Conservation (phyloP, 1,140 invertebrate genomes). For the Drosophila leontia region DNA sequence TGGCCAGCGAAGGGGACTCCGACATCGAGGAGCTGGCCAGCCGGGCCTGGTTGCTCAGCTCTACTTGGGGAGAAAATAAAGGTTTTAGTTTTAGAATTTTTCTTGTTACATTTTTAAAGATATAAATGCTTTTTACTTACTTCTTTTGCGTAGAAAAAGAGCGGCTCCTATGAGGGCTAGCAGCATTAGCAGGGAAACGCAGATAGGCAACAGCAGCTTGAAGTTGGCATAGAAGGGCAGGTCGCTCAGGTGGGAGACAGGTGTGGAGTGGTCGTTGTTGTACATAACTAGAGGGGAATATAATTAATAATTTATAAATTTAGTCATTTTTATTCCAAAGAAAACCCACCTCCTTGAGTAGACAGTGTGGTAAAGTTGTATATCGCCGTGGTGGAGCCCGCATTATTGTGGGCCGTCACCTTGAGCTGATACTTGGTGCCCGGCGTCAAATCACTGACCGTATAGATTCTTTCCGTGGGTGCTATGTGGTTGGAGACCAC, state of each 20-base stretch:
- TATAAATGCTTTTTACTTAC: conserved; percentile 85
- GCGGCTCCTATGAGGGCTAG: conserved; percentile 87
- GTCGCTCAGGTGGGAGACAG: conserved; percentile 87
- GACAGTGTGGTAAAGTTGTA: conserved; percentile 94
- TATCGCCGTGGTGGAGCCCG: conserved; percentile 93
- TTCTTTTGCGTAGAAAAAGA: conserved; percentile 88
- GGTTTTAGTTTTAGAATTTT: background rate
- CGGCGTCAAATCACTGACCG: conserved; percentile 91
- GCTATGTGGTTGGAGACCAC: conserved; percentile 91
- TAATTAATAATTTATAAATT: background rate
- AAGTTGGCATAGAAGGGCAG: conserved; percentile 90
- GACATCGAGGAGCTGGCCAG: conserved; percentile 83
- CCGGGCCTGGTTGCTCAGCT: conserved; percentile 74
- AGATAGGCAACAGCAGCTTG: conserved; percentile 89
- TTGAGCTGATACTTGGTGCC: conserved; percentile 94
- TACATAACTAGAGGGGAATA: conserved; percentile 74
- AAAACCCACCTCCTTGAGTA: conserved; percentile 88
- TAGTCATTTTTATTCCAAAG: background rate
- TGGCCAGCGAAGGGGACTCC: conserved; percentile 90
- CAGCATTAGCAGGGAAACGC: conserved; percentile 88
- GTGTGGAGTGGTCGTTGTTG: conserved; percentile 87
- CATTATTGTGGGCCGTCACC: conserved; percentile 96
- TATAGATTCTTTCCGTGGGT: conserved; percentile 91
- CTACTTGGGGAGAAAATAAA: conserved; percentile 21
- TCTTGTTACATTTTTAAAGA: background rate